Conservation (phyloP, 2,797 vertebrate species). For the Dendrocincla tyrannina region DNA sequence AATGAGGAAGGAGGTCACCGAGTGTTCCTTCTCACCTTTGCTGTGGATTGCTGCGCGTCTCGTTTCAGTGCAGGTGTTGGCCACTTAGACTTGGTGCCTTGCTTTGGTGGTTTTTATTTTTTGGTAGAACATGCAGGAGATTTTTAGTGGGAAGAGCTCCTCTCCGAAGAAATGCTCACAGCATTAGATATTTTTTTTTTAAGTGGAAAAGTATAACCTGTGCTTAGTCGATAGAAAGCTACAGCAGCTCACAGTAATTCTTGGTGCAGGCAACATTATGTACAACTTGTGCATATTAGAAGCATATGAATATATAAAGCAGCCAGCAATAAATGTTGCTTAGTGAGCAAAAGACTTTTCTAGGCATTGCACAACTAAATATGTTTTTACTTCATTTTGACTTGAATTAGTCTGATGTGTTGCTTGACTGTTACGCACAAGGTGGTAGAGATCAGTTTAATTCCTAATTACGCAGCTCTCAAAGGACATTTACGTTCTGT, state of each 20-base stretch:
- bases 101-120: background rate
- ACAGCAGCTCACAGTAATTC: background rate
- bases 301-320: background rate
- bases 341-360: background rate
- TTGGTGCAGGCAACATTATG: background rate
- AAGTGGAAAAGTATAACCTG: background rate
- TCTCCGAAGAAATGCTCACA: background rate
- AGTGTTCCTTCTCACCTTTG: background rate
- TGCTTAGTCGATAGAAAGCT: background rate
- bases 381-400: accelerated
- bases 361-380: background rate
- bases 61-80: background rate
- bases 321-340: background rate
- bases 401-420: background rate
- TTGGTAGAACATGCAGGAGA: background rate
- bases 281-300: background rate
- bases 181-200: background rate
- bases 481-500: background rate
- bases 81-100: no score
- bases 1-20: background rate
- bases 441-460: background rate
- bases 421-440: background rate
- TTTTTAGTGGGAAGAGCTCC: background rate
- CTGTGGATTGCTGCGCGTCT: background rate
- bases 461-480: background rate